A percentile compares a stretch with the other conserved stretches of the same genome.
Evolutionary conservation across 92 coral and sea anemone genomes (phyloP).

Genomic region (Phymanthus crucifer): DNA sequence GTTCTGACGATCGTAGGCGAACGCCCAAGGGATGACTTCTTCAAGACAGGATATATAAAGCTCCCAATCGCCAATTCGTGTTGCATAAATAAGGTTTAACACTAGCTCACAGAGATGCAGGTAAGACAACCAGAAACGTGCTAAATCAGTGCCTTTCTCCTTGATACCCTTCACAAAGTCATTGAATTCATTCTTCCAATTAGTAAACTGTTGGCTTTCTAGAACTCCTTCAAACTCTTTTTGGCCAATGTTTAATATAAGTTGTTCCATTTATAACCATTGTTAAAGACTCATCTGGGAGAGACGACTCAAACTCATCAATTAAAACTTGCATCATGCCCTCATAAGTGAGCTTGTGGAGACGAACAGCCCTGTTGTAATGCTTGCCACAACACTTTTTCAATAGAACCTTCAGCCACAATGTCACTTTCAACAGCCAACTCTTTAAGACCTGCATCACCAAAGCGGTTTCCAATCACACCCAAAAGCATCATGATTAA

Average conservation of each 20-base stretch:
- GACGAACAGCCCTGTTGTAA: constrained; percentile 49
- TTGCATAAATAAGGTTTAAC: constrained; percentile 55
- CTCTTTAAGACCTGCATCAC: constrained; percentile 70
- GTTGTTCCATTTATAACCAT: constrained; percentile 38
- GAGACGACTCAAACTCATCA: constrained; percentile 43
- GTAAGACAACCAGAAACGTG: constrained; percentile 61
- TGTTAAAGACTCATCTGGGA: constrained; percentile 25
- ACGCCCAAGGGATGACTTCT: constrained; percentile 67
- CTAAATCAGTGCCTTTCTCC: constrained; percentile 54
- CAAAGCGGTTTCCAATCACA: constrained; percentile 63
- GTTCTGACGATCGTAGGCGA: constrained; percentile 71
- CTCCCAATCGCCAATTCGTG: constrained; percentile 62
- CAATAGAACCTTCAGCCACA: constrained; percentile 44
- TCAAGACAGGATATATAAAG: constrained; percentile 64
- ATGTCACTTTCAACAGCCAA: constrained; percentile 51
- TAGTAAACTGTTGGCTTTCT: constrained; percentile 27
- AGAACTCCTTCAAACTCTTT: constrained; percentile 51
- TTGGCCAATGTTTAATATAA: constrained; percentile 38
- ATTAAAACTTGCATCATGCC: constrained; percentile 48
- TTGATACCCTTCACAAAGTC: constrained; percentile 39
- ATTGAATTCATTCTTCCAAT: constrained; percentile 36
- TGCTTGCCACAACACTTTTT: constrained; percentile 42
- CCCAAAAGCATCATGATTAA: constrained; percentile 61
- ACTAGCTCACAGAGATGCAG: constrained; percentile 39
- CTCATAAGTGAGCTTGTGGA: constrained; percentile 68